Evolutionary conservation across 2,797 vertebrate species (phyloP), one percentile per base, ranked within the genome.

Genomic region (Pseudochaenichthys georgianus): DNA sequence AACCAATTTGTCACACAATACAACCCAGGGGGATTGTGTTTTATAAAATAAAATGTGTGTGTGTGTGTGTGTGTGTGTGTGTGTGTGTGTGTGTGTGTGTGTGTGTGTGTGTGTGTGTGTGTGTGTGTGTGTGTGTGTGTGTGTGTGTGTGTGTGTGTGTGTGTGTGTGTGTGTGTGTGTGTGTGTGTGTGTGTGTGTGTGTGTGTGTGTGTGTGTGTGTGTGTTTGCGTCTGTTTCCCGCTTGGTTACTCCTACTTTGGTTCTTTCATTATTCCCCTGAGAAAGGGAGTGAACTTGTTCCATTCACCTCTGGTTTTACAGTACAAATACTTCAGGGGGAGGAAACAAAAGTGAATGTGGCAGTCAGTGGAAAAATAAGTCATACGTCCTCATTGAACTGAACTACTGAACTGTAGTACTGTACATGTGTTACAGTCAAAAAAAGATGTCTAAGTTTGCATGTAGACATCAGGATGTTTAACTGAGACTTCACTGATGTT

Each of bases 221-320:
- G 5, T 46, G 19, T 71, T 19, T 21, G 12, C 75, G 9, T 70
- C 28, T 6, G n/a, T 64, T 82, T 77, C 53, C 16, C 0, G 0
- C 12, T 13, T 19, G 10, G 11, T 17, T 43, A 66, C 28, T 63
- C 41, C 53, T n/a, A 12, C 47, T 74, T 73, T 38, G 5, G 3
- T 11, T 67, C 16, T 70, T 64, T 76, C 43, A 73, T 46, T 46
- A 9, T 54, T 73, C 84, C 62, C 78, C 46, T 61, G 81, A 82
- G 82, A 86, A 65, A 74, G 80, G 87, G 82, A 80, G 82, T 79
- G 46, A 65, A 45, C 53, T 12, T 38, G 13, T 77, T 63, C 51
- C 11, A 70, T 85, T 84, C 10, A 75, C 23, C 5, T 69, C 7
- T 47, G 13, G 51, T 71, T 57, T 31, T 21, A 51, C 17, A 66